phyloP scores from a whole-genome alignment of 2,797 vertebrate genomes.

The Adrianichthys oophorus region DNA sequence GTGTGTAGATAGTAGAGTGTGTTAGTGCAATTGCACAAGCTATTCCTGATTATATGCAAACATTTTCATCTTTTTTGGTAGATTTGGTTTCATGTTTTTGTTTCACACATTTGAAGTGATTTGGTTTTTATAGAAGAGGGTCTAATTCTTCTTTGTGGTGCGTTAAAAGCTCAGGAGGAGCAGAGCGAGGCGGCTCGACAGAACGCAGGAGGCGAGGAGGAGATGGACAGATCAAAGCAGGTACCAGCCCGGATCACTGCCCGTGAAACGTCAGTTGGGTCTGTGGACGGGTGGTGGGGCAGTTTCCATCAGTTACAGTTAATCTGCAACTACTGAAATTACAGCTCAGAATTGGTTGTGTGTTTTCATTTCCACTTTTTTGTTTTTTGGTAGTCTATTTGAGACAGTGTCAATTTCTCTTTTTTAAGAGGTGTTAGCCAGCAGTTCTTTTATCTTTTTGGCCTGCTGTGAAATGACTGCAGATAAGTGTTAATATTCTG shows the following conservation, averaged over 20 bases:
- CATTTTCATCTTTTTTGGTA: too few species aligned
- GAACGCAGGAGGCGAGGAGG: conserved; percentile 47
- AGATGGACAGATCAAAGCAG: conserved; percentile 51
- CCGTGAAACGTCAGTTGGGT: conserved; percentile 31
- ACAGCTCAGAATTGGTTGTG: conserved; percentile 34
- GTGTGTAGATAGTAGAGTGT: conserved; percentile 6
- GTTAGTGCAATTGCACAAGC: conserved; percentile 5
- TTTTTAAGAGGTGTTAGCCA: conserved; percentile 26
- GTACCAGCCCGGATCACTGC: conserved; percentile 47
- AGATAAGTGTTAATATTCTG: conserved; percentile 31
- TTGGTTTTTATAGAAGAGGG: not conserved
- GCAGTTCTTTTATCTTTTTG: conserved; percentile 37
- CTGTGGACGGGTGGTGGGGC: conserved; percentile 21
- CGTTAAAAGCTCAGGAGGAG: conserved; percentile 64
- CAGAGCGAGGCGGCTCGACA: conserved; percentile 56
- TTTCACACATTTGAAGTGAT: not conserved
- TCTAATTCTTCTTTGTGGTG: conserved; percentile 8
- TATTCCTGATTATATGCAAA: not conserved
- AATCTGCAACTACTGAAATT: conserved; percentile 53
- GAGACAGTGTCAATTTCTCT: conserved; percentile 25
- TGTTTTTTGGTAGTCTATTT: conserved; percentile 28
- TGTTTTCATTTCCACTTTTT: conserved; percentile 68
- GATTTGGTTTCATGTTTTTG: conserved; percentile 15
- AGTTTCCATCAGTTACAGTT: conserved; percentile 60
- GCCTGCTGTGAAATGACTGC: conserved; percentile 51